A percentile compares a stretch with the other conserved stretches of the same genome.
Evolutionary conservation across 2,113 vertebrate species (phyloP).

Genomic region (Scomber scombrus): DNA sequence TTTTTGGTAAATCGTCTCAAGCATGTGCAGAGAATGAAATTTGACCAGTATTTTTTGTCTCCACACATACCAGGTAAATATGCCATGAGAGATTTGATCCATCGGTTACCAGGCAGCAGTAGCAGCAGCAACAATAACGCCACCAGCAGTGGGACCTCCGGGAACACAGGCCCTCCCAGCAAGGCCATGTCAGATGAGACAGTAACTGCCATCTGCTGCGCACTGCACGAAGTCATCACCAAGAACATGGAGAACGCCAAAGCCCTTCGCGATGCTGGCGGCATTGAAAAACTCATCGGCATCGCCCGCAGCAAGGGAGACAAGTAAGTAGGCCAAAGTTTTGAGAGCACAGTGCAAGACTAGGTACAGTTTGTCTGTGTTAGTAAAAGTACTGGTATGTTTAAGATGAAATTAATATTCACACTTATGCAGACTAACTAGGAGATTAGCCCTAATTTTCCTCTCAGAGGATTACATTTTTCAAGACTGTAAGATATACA

Average conservation of each 20-base stretch:
- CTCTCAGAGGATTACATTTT: not conserved
- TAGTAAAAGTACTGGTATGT: not conserved
- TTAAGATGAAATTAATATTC: too few relatives aligned
- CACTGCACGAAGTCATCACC: conserved; percentile 98
- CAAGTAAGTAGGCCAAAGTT: conserved; percentile 88
- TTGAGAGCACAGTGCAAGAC: not conserved
- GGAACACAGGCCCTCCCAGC: conserved; percentile 80
- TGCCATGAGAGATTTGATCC: conserved; percentile 98
- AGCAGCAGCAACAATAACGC: conserved; percentile 87
- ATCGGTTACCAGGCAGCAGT: conserved; percentile 93
- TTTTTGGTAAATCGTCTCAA: conserved; percentile 2
- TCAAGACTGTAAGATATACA: too few relatives aligned
- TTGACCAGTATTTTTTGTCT: conserved; percentile 26
- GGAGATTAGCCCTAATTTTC: too few relatives aligned
- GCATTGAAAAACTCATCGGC: conserved; percentile 97
- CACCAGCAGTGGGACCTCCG: conserved; percentile 84
- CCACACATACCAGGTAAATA: conserved; percentile 90
- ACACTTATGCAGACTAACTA: not conserved
- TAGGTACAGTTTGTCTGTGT: too few relatives aligned
- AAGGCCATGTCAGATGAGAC: conserved; percentile 99
- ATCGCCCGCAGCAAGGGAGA: conserved; percentile 99
- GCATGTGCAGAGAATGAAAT: conserved; percentile 10
- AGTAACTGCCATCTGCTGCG: conserved; percentile 97
- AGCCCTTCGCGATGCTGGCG: conserved; percentile 96
- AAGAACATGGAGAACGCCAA: conserved; percentile 99